These are phyloP conservation scores for Drosophila hawaiiensis DNA, from an alignment of 2,888 invertebrate genomes.

Conservation along the genomic window DNA sequence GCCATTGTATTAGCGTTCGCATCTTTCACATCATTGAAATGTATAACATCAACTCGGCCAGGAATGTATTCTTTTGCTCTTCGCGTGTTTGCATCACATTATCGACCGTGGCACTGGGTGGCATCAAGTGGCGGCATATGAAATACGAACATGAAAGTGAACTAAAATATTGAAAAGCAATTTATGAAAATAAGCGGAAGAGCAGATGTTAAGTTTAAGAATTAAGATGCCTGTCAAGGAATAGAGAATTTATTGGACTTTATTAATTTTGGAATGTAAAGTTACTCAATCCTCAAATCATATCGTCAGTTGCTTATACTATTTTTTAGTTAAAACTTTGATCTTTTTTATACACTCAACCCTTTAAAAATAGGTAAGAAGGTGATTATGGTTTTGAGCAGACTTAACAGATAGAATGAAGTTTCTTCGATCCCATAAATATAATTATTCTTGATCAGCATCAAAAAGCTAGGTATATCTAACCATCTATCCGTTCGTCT, in stretches of 20 bases:
- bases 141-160: not conserved
- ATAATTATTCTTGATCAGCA: not conserved
- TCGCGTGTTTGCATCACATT: not conserved
- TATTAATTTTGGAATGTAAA: not conserved
- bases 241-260: not conserved
- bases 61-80: not conserved
- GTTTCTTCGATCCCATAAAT: not conserved
- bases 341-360: too few species aligned
- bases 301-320: not conserved
- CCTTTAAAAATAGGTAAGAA: not conserved
- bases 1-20: slow-evolving; percentile 4
- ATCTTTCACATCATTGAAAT: slow-evolving; percentile 36
- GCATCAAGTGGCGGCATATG: not conserved
- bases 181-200: not conserved
- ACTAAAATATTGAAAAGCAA: not conserved
- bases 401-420: not conserved
- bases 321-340: not conserved
- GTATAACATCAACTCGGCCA: slow-evolving; percentile 3
- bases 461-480: too few species aligned
- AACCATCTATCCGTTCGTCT: too few species aligned
- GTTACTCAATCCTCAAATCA: not conserved
- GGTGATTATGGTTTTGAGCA: not conserved
- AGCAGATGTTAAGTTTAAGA: not conserved
- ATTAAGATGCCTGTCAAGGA: not conserved
- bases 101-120: not conserved